Evolutionary conservation across 2,888 invertebrate genomes (phyloP), one percentile per base, ranked within the genome.

Genomic region (Eurytoma californica): DNA sequence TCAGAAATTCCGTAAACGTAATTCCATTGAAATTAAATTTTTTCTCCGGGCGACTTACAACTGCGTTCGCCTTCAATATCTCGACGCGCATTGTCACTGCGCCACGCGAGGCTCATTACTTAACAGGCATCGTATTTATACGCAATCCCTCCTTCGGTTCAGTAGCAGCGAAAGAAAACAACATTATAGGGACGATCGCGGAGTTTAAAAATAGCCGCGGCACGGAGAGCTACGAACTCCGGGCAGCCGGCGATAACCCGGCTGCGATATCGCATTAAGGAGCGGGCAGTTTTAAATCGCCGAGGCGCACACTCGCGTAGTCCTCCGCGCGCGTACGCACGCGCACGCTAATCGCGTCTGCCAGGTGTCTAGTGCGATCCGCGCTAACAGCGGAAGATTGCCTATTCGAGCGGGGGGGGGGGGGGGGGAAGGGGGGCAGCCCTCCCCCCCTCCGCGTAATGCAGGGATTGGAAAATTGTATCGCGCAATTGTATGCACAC

Each of bases 391-490:
- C 79, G 72, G 51, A 63, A 63, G 79, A 75, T 72, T 69, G 66
- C 70, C n/a, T 39, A 9, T 39, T 39, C 1, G 39, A 39, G 9
- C 7, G 9, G 39, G 39, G 39, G 39, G 9, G 9, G 39, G 39
- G 3, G 24, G 30, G 16, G 14, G 49, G 30, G n/a, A n/a, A n/a
- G 58, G 30, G 24, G 2, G 1, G 24, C 24, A 16, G 30, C n/a
- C n/a, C 39, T 1, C 16, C n/a, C 58, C 55, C 61, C 12, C 61
- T 20, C 53, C 18, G 47, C 51, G 57, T 61, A 58, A 60, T 28
- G 68, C 68, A 61, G 70, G 67, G 69, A 77, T 79, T 73, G 77
- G 79, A 77, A 79, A 79, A 81, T 69, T 68, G 79, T 72, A 70
- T 53, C 70, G 74, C 55, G 63, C 72, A 39, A 58, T 69, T 63